Evolutionary conservation across 2,113 vertebrate genomes (phyloP).

Genomic region (Ardeotis arabs): DNA sequence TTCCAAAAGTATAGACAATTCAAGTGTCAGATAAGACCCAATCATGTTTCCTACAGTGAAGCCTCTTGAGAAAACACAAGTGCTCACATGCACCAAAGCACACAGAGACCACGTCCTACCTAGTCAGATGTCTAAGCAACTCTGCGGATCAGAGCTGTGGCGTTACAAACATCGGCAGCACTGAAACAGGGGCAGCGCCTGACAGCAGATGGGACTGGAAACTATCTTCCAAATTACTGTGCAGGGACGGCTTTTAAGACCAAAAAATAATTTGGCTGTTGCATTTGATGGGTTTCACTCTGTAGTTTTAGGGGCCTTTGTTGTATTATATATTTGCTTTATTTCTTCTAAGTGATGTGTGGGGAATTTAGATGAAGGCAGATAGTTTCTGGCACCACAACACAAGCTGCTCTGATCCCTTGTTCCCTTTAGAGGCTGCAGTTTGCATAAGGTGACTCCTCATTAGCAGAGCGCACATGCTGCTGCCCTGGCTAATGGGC

Average conservation of each 20-base stretch:
- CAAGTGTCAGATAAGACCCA: neutral
- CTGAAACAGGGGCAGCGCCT: neutral
- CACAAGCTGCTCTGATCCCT: neutral
- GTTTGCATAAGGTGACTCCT: neutral
- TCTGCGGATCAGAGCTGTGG: neutral
- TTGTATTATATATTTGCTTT: neutral
- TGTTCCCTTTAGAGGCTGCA: neutral
- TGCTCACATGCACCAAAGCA: neutral
- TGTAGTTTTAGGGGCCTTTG: neutral
- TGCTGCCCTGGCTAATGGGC: neutral
- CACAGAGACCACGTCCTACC: neutral
- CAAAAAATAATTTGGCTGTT: neutral
- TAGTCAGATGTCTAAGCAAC: neutral
- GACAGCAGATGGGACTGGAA: neutral
- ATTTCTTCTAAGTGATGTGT: neutral
- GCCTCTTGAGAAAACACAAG: neutral
- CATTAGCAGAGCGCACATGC: neutral
- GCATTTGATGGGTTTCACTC: neutral
- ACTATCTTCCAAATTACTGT: neutral
- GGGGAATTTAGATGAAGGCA: conserved; percentile 6
- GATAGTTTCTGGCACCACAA: neutral
- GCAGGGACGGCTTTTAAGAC: neutral
- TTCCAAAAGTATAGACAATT: neutral
- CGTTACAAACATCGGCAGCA: accelerated
- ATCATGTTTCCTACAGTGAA: neutral